phyloP scores from a whole-genome alignment of 2,113 vertebrate genomes.

The Semicossyphus pulcher region DNA sequence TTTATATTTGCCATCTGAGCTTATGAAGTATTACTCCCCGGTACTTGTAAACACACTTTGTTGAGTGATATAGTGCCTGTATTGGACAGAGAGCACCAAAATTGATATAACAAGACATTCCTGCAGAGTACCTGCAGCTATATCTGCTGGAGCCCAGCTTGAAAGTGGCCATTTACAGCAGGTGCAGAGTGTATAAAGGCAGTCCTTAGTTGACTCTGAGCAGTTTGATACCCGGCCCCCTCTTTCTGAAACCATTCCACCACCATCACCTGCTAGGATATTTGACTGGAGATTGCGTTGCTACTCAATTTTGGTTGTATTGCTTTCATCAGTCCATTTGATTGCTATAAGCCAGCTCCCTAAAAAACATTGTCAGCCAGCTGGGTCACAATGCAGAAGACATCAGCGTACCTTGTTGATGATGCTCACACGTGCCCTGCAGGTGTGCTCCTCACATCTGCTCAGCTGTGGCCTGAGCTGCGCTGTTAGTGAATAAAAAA shows the following conservation, averaged over 20 bases:
- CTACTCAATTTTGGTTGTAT: conserved; percentile 23
- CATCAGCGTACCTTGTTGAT: neutral
- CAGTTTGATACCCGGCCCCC: conserved; percentile 10
- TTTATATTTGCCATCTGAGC: too few relatives aligned
- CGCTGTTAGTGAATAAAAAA: conserved; percentile 13
- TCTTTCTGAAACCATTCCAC: conserved; percentile 33
- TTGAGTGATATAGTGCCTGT: neutral
- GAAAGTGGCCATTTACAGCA: conserved; percentile 27
- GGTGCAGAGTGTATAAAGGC: conserved; percentile 11
- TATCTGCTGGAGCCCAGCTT: neutral
- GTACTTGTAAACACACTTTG: neutral
- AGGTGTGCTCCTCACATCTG: conserved; percentile 57
- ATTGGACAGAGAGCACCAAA: neutral
- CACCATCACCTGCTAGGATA: conserved; percentile 23
- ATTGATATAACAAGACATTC: neutral
- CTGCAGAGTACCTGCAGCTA: neutral
- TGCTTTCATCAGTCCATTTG: conserved; percentile 45
- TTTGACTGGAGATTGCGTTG: conserved; percentile 46
- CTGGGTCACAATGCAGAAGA: conserved; percentile 55
- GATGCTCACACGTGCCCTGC: conserved; percentile 24
- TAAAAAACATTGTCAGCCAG: conserved; percentile 46
- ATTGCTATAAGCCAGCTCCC: conserved; percentile 51
- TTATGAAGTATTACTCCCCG: too few relatives aligned
- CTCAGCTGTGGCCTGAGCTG: conserved; percentile 20
- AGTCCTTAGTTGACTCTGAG: conserved; percentile 11